Base-by-base conservation (phyloP, 2,797 vertebrate species). In the Ceryle rudis region DNA sequence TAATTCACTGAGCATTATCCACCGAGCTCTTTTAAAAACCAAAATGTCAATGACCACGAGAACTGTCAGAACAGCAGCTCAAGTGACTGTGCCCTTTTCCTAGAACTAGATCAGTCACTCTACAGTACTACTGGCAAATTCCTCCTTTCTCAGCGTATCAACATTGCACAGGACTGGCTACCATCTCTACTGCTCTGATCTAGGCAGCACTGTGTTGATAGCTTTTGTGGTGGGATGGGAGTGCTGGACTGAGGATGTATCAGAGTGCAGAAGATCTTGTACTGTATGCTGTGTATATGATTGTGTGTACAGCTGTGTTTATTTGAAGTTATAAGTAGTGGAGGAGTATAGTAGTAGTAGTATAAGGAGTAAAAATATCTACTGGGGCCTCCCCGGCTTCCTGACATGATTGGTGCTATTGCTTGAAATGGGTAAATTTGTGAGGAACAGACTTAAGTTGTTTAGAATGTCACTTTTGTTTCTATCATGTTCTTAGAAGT, bases 11-110 rank as follows among this genome's bases (percentile, higher is more conserved):
- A 41, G n/a, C 47, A 60, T 90, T 65, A 70, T 13, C 6, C 35
- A 31, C 31, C 37, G 54, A 79, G 46, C 20, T 69, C 72, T 73
- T 94, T 31, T n/a, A 62, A 54, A 21, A 90, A 62, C 39, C 44
- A 81, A 62, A 89, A 89, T 62, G 29, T 35, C 46, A 66, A 7
- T 25, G 52, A 58, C 23, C 23, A 77, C n/a, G 71, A 86, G 70
- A 87, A 21, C 44, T 77, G 69, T 46, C 14, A n/a, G 51, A 31
- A 20, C 41, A 75, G 29, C 18, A 80, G 64, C 58, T 94, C 64
- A 92, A 70, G 51, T 85, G 81, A 79, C 87, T 72, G 74, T 73
- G 88, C 74, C 78, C 84, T 95, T 91, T 95, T 23, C 83, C 66
- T 61, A 81, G 70, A 77, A 86, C 60, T 15, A 37, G 20, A 42